Evolutionary conservation across 1,140 invertebrate species (phyloP).

Genomic region (Eupeodes corollae): DNA sequence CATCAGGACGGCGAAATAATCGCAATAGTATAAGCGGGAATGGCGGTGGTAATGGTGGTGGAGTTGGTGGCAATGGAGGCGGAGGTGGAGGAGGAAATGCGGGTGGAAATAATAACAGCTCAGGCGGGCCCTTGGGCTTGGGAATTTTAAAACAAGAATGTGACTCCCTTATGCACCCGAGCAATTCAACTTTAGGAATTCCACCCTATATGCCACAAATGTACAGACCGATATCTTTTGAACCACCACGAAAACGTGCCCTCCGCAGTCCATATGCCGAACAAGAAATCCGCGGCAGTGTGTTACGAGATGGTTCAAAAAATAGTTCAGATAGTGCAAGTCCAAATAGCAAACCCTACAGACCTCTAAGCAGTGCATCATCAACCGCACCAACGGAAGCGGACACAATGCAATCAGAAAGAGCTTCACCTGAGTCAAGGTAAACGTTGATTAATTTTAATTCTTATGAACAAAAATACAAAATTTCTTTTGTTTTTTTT

Average conservation of each 20-base stretch:
- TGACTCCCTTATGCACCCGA: conserved; percentile 35
- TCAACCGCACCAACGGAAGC: conserved; percentile 36
- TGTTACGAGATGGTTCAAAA: conserved; percentile 36
- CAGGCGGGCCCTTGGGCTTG: conserved; percentile 24
- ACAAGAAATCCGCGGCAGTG: conserved; percentile 36
- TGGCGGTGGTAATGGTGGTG: conserved; percentile 9
- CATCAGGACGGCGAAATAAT: conserved; percentile 28
- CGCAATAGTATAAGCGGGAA: conserved; percentile 32
- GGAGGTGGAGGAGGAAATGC: conserved; percentile 23
- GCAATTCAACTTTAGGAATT: conserved; percentile 21
- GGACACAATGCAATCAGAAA: conserved; percentile 36
- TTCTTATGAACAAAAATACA: not conserved
- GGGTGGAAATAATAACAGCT: conserved; percentile 21
- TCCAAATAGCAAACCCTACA: conserved; percentile 32
- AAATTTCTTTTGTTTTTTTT: not conserved
- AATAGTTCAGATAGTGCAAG: conserved; percentile 28
- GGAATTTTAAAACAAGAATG: conserved; percentile 34
- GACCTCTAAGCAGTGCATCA: conserved; percentile 34
- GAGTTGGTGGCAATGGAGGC: conserved; percentile 39
- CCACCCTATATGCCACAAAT: conserved; percentile 31
- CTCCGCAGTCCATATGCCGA: conserved; percentile 41
- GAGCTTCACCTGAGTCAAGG: conserved; percentile 36
- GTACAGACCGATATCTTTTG: conserved; percentile 31
- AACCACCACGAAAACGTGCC: conserved; percentile 40
- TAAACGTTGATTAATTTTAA: conserved; percentile 5